phyloP scores from a whole-genome alignment of 2,113 vertebrate species.

The Leptobrachium leishanense region DNA sequence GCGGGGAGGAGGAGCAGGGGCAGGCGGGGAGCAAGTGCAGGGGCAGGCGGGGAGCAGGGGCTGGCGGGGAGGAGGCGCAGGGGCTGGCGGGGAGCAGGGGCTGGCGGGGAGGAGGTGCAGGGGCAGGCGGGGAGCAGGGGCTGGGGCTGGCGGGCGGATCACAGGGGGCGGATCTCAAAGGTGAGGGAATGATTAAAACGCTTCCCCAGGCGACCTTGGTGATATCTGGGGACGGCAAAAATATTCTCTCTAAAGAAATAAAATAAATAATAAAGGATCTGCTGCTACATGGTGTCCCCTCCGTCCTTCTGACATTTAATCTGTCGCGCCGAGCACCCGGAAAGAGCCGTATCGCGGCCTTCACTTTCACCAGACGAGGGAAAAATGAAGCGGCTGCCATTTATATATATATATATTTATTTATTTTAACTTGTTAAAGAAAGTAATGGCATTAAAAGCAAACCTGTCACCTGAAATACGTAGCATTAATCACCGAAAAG shows the following conservation, averaged over 20 bases:
- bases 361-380: conserved; percentile 23
- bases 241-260: neutral
- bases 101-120: no score
- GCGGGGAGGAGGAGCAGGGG: no score
- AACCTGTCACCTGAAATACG: neutral
- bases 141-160: no score
- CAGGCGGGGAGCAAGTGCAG: neutral
- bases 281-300: neutral
- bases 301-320: conserved; percentile 41
- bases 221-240: conserved; percentile 28
- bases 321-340: conserved; percentile 14
- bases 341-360: neutral
- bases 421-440: conserved; percentile 1
- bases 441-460: conserved; percentile 1
- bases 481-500: neutral
- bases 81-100: no score
- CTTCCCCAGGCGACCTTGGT: conserved; percentile 18
- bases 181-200: conserved; percentile 33
- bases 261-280: conserved; percentile 1
- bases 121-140: no score
- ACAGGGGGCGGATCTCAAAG: conserved; percentile 11
- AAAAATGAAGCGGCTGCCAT: conserved; percentile 6
- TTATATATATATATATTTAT: no score
- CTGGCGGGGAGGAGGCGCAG: no score
- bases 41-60: neutral